Evolutionary conservation across 2,797 vertebrate genomes (phyloP), one percentile per base, ranked within the genome.

Genomic region (Myotis planiceps): DNA sequence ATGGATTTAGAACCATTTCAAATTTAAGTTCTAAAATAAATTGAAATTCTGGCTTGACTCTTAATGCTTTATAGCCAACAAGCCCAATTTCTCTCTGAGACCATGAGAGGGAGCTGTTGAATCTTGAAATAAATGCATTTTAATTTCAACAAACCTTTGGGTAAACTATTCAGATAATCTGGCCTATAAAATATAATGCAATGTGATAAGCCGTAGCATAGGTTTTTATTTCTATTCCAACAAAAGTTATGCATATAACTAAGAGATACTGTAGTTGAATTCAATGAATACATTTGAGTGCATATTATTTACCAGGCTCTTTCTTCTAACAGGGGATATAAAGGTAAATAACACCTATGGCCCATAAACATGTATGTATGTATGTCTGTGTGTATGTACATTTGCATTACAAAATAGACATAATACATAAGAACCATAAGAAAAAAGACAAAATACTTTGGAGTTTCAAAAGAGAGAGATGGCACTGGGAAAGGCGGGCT

Each of bases 101-200:
- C 95, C 97, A 76, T 32, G 16, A 94, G 97, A 90, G 87, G 63
- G 93, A 14, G 87, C 87, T 82, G n/a, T 85, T 96, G 81, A 71
- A 49, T 80, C 58, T 94, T 72, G 65, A 95, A 93, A 1, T 8
- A 79, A 95, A 51, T 5, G 23, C 34, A 32, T 65, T 18, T 9
- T 27, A 6, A 15, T 23, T 87, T 81, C 8, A n/a, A n/a, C 34
- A 58, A 71, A 86, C 6, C 68, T 87, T 69, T 39, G 7, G 12
- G 49, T 66, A 39, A 90, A 93, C 29, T 4, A 2, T n/a, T 58
- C 32, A 74, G 45, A 81, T 47, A 71, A 92, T 49, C 27, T 71
- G 34, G 45, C 23, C 47, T 78, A 32, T 76, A 68, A 88, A 86
- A 39, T 94, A 21, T 94, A 60, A 69, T 51, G 16, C 15, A 27